Conservation (phyloP, 2,797 vertebrate species). For the Myotis daubentonii region DNA sequence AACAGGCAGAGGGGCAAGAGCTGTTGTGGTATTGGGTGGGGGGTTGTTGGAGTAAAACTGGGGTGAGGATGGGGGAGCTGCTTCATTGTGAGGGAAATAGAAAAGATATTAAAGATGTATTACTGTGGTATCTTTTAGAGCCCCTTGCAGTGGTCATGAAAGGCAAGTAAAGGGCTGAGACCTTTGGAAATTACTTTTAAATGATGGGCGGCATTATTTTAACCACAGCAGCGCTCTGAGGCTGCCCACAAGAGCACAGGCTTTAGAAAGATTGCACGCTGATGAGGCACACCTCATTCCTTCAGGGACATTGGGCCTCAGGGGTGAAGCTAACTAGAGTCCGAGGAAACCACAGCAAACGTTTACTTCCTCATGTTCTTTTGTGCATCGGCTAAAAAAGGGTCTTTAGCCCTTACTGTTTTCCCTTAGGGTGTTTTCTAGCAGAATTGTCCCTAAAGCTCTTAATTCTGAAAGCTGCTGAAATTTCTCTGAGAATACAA, state of each 20-base stretch:
- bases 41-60: neutral
- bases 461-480: slow-evolving; percentile 29
- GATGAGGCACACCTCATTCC: neutral
- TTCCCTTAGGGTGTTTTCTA: neutral
- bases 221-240: neutral
- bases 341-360: slow-evolving; percentile 17
- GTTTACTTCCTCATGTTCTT: slow-evolving; percentile 28
- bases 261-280: neutral
- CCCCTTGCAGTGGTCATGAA: slow-evolving; percentile 22
- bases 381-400: slow-evolving; percentile 25
- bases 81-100: neutral
- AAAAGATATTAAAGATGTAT: neutral
- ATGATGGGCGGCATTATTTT: neutral
- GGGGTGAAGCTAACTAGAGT: neutral
- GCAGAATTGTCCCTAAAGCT: slow-evolving; percentile 21
- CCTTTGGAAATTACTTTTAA: slow-evolving; percentile 47
- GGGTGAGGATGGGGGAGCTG: neutral
- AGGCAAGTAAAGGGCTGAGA: neutral
- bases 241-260: neutral
- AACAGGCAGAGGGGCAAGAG: neutral
- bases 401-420: neutral
- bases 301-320: neutral
- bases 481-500: slow-evolving; percentile 51
- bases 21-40: neutral
- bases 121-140: neutral